Percentiles rank a stretch among this genome's conserved stretches.
These are phyloP conservation scores for Chamaea fasciata DNA, from an alignment of 2,113 vertebrate genomes.

Conservation along the genomic window DNA sequence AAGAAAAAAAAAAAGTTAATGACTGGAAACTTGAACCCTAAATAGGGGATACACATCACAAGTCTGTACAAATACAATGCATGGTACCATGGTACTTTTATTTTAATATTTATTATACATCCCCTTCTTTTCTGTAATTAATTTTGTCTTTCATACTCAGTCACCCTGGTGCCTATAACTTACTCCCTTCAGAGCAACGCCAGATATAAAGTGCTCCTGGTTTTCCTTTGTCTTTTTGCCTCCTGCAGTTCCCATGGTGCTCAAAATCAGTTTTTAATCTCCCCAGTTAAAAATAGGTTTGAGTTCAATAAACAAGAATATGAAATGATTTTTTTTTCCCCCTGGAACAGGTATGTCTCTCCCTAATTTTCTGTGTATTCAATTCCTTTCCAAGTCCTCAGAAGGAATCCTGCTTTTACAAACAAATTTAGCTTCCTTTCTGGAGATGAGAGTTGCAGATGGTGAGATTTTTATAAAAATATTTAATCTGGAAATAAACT, in stretches of 20 bases:
- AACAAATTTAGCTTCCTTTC: constrained; percentile 17
- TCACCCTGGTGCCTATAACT: background rate
- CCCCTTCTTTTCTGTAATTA: background rate
- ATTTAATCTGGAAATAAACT: constrained; percentile 50
- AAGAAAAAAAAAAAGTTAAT: background rate
- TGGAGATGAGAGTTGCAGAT: constrained; percentile 27
- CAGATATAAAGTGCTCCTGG: background rate
- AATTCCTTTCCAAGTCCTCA: background rate
- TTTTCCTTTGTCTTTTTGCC: background rate
- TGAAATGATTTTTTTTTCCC: background rate
- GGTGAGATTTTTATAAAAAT: constrained; percentile 31
- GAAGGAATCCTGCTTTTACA: constrained; percentile 20
- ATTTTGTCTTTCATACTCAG: background rate
- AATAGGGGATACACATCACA: background rate
- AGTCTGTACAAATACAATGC: background rate
- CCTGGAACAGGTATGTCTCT: background rate
- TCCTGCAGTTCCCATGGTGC: background rate
- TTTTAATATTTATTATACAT: background rate
- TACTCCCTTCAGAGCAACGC: background rate
- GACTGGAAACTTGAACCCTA: background rate
- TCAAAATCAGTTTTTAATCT: constrained; percentile 20
- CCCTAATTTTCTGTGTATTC: background rate
- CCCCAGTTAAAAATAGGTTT: background rate
- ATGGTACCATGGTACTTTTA: background rate
- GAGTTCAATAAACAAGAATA: background rate